Conservation (phyloP, 1,140 invertebrate genomes). For the Rhopalosiphum padi region DNA sequence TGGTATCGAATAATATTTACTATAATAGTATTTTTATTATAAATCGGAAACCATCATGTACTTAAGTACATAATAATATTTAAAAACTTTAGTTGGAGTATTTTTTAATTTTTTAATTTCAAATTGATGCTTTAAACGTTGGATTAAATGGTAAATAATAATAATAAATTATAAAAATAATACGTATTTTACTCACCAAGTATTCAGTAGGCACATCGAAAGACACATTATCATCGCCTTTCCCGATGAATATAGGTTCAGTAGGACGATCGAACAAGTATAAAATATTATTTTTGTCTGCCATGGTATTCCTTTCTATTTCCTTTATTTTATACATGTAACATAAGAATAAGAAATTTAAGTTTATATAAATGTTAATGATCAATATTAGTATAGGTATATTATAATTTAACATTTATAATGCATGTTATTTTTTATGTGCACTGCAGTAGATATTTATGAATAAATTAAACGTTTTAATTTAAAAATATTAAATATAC, state of each 20-base stretch:
- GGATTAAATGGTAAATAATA: not conserved
- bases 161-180: constrained; percentile 1
- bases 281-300: constrained; percentile 57
- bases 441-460: not conserved
- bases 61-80: not conserved
- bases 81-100: not conserved
- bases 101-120: not conserved
- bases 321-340: not conserved
- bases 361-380: not conserved
- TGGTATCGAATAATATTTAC: not conserved
- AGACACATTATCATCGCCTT: constrained; percentile 68
- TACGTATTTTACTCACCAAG: constrained; percentile 63
- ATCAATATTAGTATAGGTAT: not conserved
- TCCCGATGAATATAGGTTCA: constrained; percentile 75
- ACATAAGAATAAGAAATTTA: not conserved
- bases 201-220: constrained; percentile 71
- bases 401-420: not conserved
- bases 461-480: not conserved
- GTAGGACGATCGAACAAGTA: constrained; percentile 76
- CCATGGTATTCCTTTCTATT: not conserved
- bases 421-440: not conserved
- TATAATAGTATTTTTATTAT: not conserved
- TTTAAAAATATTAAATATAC: not conserved
- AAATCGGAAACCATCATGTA: not conserved
- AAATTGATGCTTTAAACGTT: not conserved